These are phyloP conservation scores for Tetraneura akinire DNA, from an alignment of 1,140 invertebrate species.

Conservation along the genomic window DNA sequence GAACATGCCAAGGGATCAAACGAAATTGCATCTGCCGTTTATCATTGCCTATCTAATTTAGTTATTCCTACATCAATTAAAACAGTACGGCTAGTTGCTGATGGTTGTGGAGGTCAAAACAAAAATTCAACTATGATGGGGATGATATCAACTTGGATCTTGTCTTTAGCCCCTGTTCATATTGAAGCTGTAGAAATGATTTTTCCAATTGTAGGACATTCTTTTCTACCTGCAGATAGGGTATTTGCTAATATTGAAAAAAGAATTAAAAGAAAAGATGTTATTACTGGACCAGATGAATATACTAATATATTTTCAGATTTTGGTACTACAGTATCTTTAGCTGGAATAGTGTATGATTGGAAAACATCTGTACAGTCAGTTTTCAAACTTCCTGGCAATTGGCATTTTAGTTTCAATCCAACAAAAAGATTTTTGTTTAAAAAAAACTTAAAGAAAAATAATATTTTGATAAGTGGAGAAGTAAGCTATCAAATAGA, in stretches of 20 bases:
- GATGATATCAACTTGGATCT: slow-evolving; percentile 55
- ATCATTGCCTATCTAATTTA: slow-evolving; percentile 55
- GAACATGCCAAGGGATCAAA: slow-evolving; percentile 56
- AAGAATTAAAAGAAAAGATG: slow-evolving; percentile 54
- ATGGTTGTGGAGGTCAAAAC: slow-evolving; percentile 57
- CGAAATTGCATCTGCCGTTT: slow-evolving; percentile 56
- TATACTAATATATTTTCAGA: slow-evolving; percentile 51
- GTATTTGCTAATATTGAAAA: slow-evolving; percentile 57
- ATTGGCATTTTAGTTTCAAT: slow-evolving; percentile 53
- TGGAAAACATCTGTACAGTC: slow-evolving; percentile 47
- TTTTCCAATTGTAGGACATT: slow-evolving; percentile 56
- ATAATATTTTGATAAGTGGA: slow-evolving; percentile 46
- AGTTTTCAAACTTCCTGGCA: slow-evolving; percentile 9
- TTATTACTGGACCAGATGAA: slow-evolving; percentile 51
- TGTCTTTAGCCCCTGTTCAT: slow-evolving; percentile 53
- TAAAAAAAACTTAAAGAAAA: slow-evolving; percentile 37
- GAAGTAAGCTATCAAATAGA: slow-evolving; percentile 13
- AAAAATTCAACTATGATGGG: slow-evolving; percentile 57
- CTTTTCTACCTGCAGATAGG: slow-evolving; percentile 56
- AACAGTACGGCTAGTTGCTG: slow-evolving; percentile 54
- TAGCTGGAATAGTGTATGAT: slow-evolving; percentile 47
- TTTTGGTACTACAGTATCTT: slow-evolving; percentile 46
- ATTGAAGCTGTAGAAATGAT: slow-evolving; percentile 54
- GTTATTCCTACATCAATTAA: slow-evolving; percentile 52
- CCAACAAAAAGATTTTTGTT: slow-evolving; percentile 52